phyloP scores from a whole-genome alignment of 2,888 invertebrate species.

The Melanostoma scalare region DNA sequence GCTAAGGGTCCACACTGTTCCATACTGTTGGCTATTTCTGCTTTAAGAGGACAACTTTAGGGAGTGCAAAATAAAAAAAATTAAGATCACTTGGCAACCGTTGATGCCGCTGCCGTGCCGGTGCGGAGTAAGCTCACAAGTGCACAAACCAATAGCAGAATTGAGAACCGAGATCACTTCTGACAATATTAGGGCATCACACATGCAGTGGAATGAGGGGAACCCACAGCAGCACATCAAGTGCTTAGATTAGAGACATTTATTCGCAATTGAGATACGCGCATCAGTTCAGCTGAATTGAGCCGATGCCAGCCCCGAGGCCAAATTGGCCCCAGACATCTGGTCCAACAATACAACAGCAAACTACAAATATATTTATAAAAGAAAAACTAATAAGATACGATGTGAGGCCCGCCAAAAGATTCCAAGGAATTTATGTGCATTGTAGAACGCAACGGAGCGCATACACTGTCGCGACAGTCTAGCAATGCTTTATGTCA shows the following conservation, averaged over 20 bases:
- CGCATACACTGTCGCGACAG: constrained; percentile 72
- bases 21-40: too few relatives aligned
- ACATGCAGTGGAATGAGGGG: background rate
- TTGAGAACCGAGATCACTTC: constrained; percentile 4
- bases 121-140: too few relatives aligned
- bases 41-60: too few relatives aligned
- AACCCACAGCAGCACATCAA: constrained; percentile 27
- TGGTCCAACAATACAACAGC: constrained; percentile 69
- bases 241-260: constrained; percentile 55
- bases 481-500: constrained; percentile 65
- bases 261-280: constrained; percentile 66
- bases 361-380: constrained; percentile 26
- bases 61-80: too few relatives aligned
- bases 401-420: constrained; percentile 56
- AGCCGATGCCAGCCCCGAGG: constrained; percentile 70
- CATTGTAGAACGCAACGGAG: constrained; percentile 68
- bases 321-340: constrained; percentile 72
- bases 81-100: constrained; percentile 22
- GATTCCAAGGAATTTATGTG: constrained; percentile 63
- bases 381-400: constrained; percentile 16
- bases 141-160: too few relatives aligned
- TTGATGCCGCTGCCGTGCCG: too few relatives aligned
- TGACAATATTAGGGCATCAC: background rate
- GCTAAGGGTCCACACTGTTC: too few relatives aligned
- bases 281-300: constrained; percentile 72